Base-by-base conservation (phyloP, 2,888 invertebrate species). In the Dascillus cervinus region DNA sequence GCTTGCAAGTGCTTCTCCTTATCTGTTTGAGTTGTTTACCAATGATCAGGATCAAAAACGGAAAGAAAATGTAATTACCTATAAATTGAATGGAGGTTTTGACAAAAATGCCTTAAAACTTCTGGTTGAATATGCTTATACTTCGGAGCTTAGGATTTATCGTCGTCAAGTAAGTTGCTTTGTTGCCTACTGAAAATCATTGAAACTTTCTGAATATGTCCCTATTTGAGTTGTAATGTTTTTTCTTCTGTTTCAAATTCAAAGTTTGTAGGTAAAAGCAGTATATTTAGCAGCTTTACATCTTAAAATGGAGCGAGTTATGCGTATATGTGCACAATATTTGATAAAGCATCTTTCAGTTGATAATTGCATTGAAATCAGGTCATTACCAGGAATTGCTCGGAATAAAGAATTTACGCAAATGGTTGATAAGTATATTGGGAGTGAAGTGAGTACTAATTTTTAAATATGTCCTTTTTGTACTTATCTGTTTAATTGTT, bases 61-160 rank as follows among this genome's bases (percentile, higher is more conserved):
- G 49, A 58, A 44, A 24, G 70, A 70, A 45, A 71, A 69, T 48
- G 59, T 66, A 26, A 62, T 73, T 29, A 72, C 71, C 5, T 78
- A 76, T 59, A 76, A 76, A 53, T 60, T 82, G 43, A 76, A 75
- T 54, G 75, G 75, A 9, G 73, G 74, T 21, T 66, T 80, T 39
- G 79, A 81, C 50, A 74, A 70, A 49, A 72, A 70, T 24, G 81
- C 85, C 26, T 70, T 90, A 54, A 77, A 81, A 47, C 74, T 77
- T 41, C 71, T 90, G 23, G 75, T 90, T 25, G 82, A 87, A 57
- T 90, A 82, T 67, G 83, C 83, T 26, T 91, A 90, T 66, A 87
- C 88, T 9, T 79, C 83, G 13, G 75, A 75, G 64, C 58, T 76
- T 46, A 63, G 65, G 38, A 72, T 72, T 40, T 66, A 67, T 32